Conservation (phyloP, 2,888 invertebrate genomes). For the Archips crataeganus region DNA sequence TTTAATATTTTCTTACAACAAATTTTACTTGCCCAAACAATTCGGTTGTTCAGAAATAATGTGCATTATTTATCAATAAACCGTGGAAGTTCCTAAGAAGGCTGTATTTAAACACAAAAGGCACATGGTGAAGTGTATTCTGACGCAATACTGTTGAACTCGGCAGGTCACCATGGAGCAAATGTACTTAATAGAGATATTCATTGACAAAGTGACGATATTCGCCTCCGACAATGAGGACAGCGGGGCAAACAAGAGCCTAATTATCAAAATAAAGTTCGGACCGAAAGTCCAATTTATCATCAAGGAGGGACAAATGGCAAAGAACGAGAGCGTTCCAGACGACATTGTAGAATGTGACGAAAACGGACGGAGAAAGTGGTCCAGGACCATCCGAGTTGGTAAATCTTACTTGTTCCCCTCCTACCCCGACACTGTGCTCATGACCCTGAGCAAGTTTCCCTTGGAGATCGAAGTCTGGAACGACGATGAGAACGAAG, state of each 20-base stretch:
- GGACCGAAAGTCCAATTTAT: slow-evolving; percentile 81
- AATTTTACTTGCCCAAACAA: neutral
- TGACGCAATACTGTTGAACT: slow-evolving; percentile 72
- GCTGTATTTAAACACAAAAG: neutral
- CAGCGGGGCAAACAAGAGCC: slow-evolving; percentile 70
- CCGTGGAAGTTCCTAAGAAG: neutral
- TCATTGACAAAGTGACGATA: slow-evolving; percentile 82
- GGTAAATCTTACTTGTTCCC: slow-evolving; percentile 85
- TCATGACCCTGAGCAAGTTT: slow-evolving; percentile 72
- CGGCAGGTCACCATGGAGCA: slow-evolving; percentile 85
- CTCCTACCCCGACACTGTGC: slow-evolving; percentile 75
- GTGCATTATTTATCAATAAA: slow-evolving; percentile 2
- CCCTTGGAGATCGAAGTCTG: slow-evolving; percentile 82
- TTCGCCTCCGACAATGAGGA: slow-evolving; percentile 62
- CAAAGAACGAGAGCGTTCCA: slow-evolving; percentile 56
- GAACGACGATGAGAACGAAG: slow-evolving; percentile 74
- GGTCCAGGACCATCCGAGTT: slow-evolving; percentile 73
- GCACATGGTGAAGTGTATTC: slow-evolving; percentile 57
- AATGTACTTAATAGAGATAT: slow-evolving; percentile 85
- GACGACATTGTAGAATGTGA: slow-evolving; percentile 70
- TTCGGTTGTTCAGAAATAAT: slow-evolving; percentile 1
- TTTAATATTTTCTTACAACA: neutral
- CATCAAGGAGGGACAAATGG: slow-evolving; percentile 78
- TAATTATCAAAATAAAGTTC: slow-evolving; percentile 79
- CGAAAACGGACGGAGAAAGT: slow-evolving; percentile 66